Evolutionary conservation across 2,113 vertebrate genomes (phyloP).

Genomic region (Phaethon lepturus): DNA sequence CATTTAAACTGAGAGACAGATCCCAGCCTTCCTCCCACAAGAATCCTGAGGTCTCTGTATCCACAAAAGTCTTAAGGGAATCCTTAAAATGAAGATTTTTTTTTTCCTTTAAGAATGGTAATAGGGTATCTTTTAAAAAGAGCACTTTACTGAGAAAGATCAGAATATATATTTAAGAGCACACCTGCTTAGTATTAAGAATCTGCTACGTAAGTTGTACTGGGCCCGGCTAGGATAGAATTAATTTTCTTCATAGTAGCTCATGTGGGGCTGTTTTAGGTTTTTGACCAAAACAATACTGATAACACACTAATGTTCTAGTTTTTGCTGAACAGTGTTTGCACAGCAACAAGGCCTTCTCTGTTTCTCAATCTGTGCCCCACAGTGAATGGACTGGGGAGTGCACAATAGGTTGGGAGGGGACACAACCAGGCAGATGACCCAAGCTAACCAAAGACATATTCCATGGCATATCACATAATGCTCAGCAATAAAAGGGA

Average conservation of each 20-base stretch:
- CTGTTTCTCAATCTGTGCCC: no score
- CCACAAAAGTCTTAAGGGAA: not conserved
- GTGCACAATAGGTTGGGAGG: no score
- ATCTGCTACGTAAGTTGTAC: not conserved
- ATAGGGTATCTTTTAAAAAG: not conserved
- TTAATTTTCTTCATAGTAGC: not conserved
- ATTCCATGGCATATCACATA: not conserved
- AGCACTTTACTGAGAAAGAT: not conserved
- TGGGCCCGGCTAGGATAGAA: not conserved
- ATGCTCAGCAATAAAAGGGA: not conserved
- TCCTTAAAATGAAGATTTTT: not conserved
- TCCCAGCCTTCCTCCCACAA: constrained; percentile 24
- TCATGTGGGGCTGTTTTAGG: not conserved
- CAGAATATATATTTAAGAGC: not conserved
- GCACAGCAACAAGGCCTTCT: no score
- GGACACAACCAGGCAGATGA: not conserved
- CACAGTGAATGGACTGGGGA: no score
- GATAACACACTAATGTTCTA: no score
- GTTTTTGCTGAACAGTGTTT: no score
- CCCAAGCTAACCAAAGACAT: not conserved
- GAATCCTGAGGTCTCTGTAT: not conserved
- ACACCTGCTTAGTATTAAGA: not conserved
- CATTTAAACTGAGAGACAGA: constrained; percentile 7
- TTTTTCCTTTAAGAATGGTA: not conserved
- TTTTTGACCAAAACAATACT: not conserved